Base-by-base conservation (phyloP, 2,113 vertebrate genomes). In the Marmota flaviventris region DNA sequence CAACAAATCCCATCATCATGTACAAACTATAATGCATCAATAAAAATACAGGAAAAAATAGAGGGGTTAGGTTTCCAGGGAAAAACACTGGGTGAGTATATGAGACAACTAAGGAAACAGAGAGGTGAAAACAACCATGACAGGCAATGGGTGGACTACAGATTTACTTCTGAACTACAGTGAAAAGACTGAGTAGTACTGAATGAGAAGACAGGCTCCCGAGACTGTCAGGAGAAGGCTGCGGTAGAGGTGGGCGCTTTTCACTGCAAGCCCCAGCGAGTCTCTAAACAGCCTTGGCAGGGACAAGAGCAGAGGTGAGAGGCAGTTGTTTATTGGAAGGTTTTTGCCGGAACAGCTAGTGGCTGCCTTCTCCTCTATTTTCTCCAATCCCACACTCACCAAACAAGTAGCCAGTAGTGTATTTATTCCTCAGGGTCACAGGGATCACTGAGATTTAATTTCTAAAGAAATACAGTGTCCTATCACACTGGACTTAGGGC, bases 381-480 rank as follows among this genome's bases (percentile, higher is more conserved):
- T 76, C 25, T 29, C 67, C 85, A 32, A 48, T 56, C 20, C 65
- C 39, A 70, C 37, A 77, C 51, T 89, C 51, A 58, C 10, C 27
- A 65, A 83, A 34, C 42, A 72, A 67, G 39, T 29, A 13, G 42
- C 22, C 17, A 29, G 27, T 53, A 34, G 8, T 42, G 24, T 81
- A 1, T 42, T 95, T 56, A 89, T 16, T 22, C 25, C 9, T 8
- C 8, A 12, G 8, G 11, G 20, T 42, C 24, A 37, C 51, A 39
- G 53, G 18, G 7, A 12, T 2, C 69, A 63, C 16, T 27, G 37
- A 51, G 32, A 70, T 42, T 18, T 69, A 29, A 45, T 82, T 2
- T 70, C 73, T 78, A 86, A 84, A 72, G 63, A 95, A 93, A 91
- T 29, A 4, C 42, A 42, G 53, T 53, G 88, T 81, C 53, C 65